Base-by-base conservation (phyloP, 2,888 invertebrate genomes). In the Apamea anceps region DNA sequence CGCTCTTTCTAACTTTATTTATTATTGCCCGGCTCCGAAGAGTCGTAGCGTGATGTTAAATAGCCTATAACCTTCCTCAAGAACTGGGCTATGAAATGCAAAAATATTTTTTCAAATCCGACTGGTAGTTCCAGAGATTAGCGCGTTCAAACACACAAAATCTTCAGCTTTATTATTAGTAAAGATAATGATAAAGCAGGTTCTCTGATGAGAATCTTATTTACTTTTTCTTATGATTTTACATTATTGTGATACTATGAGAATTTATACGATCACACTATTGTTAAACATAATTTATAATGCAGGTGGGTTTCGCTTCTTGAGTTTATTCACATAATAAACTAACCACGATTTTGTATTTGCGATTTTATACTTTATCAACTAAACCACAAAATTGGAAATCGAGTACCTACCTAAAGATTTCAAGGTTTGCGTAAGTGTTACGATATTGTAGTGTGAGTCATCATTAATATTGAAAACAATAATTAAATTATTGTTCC, bases 251-350 rank as follows among this genome's bases (percentile, higher is more conserved):
- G 70, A 42, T 57, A 57, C 71, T 83, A 76, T 90, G 90, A 83
- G 90, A 88, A 90, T 68, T 80, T 81, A 72, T 60, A 66, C 66
- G 78, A 79, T 85, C 90, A 90, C 90, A 88, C 85, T 51, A 88
- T 88, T 88, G 90, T 88, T 87, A 51, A 82, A 70, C 63, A 76
- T 82, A 82, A 85, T 81, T 83, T 86, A 84, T 80, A 72, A 67
- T 45, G 80, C 84, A 81, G 65, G 67, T 80, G 72, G 68, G 80
- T 80, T 72, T 82, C 71, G 72, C 57, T 72, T 78, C 48, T 75
- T 75, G 72, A 68, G 21, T 81, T 81, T 82, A 75, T 79, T 79
- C 63, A 66, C 7, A 68, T 32, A 67, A 37, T 72, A 32, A 25
- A 67, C 18, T 45, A n/a, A 13, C 51, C 25, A 32, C 15, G 28